Conservation (phyloP, 1,140 invertebrate species). For the Propsilocerus akamusi region DNA sequence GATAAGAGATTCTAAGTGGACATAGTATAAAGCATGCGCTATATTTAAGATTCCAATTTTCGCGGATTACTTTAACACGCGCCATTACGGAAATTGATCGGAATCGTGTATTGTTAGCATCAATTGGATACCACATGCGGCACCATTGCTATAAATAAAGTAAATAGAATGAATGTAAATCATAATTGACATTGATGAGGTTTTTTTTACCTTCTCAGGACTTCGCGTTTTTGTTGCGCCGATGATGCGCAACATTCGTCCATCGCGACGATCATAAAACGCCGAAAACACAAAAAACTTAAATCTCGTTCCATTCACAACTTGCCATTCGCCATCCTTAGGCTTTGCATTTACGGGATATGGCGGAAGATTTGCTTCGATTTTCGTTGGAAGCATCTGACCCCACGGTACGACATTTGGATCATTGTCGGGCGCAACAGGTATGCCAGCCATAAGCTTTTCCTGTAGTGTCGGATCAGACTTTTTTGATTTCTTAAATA, state of each 20-base stretch:
- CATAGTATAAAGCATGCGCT: conserved; percentile 80
- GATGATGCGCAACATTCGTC: conserved; percentile 55
- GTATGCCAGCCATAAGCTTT: conserved; percentile 6
- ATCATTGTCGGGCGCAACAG: conserved; percentile 2
- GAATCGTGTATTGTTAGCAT: conserved; percentile 15
- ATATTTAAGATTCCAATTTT: conserved; percentile 89
- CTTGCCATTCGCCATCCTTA: conserved; percentile 33
- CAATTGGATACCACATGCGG: conserved; percentile 23
- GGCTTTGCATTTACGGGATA: conserved; percentile 26
- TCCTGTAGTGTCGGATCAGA: conserved; percentile 12
- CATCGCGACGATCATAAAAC: conserved; percentile 56
- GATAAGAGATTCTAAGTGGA: conserved; percentile 36
- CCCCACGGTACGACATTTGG: conserved; percentile 11
- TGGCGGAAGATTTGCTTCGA: conserved; percentile 27
- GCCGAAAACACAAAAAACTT: conserved; percentile 88
- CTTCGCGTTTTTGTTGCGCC: conserved; percentile 71
- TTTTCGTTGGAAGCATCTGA: conserved; percentile 17
- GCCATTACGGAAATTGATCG: conserved; percentile 49
- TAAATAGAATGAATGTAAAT: no score
- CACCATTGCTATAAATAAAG: no score
- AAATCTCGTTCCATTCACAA: conserved; percentile 41
- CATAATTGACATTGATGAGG: no score
- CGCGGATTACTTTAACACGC: conserved; percentile 68
- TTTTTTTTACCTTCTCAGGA: conserved; percentile 62
- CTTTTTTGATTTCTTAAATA: conserved; percentile 11